phyloP scores from a whole-genome alignment of 2,797 vertebrate genomes.

The Microchirus variegatus region DNA sequence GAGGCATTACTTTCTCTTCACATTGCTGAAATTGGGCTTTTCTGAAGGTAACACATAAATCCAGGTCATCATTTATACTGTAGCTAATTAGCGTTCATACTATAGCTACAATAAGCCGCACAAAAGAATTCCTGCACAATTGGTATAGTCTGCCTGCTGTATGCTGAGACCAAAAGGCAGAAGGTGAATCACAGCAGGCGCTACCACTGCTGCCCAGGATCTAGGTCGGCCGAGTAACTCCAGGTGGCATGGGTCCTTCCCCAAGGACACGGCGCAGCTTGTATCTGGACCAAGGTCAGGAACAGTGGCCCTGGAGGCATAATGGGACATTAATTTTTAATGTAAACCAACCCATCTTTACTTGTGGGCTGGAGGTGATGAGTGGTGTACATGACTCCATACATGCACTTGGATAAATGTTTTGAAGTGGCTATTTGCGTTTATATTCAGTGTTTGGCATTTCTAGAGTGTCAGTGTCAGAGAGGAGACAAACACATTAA shows the following conservation, averaged over 20 bases:
- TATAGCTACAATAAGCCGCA: constrained; percentile 27
- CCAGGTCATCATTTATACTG: constrained; percentile 51
- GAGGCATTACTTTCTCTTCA: background rate
- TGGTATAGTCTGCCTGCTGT: constrained; percentile 35
- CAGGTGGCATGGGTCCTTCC: constrained; percentile 74
- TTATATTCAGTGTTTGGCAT: constrained; percentile 28
- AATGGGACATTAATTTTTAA: constrained; percentile 79
- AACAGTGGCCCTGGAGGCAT: constrained; percentile 58
- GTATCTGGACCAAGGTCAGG: constrained; percentile 79
- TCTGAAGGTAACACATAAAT: constrained; percentile 35
- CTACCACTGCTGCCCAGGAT: constrained; percentile 67
- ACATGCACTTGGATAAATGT: constrained; percentile 19
- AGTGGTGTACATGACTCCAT: constrained; percentile 51
- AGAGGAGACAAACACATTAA: constrained; percentile 42
- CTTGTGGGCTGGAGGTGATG: constrained; percentile 68
- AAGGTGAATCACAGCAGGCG: constrained; percentile 76
- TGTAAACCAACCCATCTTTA: constrained; percentile 77
- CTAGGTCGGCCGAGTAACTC: constrained; percentile 78
- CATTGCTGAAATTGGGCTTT: constrained; percentile 17
- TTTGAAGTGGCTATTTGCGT: constrained; percentile 27
- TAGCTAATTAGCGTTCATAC: constrained; percentile 39
- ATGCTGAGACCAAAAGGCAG: constrained; percentile 69
- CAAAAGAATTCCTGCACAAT: constrained; percentile 33
- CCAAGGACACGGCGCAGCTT: constrained; percentile 59
- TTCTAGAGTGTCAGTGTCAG: constrained; percentile 33